These are phyloP conservation scores for Fopius arisanus DNA, from an alignment of 1,140 invertebrate genomes.

Conservation along the genomic window DNA sequence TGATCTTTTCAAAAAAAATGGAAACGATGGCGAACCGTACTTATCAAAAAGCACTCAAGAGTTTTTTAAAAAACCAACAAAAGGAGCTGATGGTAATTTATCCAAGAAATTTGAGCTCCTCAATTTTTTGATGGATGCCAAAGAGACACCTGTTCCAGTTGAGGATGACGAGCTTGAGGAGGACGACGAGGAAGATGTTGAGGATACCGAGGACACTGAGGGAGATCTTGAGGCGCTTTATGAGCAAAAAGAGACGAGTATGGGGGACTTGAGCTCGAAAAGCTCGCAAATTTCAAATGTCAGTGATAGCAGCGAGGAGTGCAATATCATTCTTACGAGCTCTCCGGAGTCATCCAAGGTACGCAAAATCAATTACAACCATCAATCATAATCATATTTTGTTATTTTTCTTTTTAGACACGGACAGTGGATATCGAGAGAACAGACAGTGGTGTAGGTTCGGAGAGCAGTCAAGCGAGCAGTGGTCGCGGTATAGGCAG, in stretches of 20 bases:
- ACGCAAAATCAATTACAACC: no score
- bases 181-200: slow-evolving; percentile 54
- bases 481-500: slow-evolving; percentile 66
- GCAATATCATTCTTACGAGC: slow-evolving; percentile 60
- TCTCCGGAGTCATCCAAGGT: slow-evolving; percentile 58
- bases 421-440: slow-evolving; percentile 77
- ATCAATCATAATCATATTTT: neutral
- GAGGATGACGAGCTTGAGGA: slow-evolving; percentile 63
- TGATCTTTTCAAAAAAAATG: slow-evolving; percentile 71
- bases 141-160: slow-evolving; percentile 69
- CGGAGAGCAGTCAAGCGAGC: slow-evolving; percentile 89
- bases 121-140: slow-evolving; percentile 81
- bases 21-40: slow-evolving; percentile 36
- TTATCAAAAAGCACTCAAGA: slow-evolving; percentile 50
- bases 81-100: slow-evolving; percentile 47
- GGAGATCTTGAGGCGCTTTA: slow-evolving; percentile 60
- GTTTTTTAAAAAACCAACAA: slow-evolving; percentile 49
- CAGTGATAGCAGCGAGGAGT: slow-evolving; percentile 68
- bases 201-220: slow-evolving; percentile 61
- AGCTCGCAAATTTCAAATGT: slow-evolving; percentile 68
- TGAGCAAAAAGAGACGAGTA: slow-evolving; percentile 60
- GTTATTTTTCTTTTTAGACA: slow-evolving; percentile 7
- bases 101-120: slow-evolving; percentile 89
- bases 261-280: slow-evolving; percentile 65
- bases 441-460: slow-evolving; percentile 92